These are phyloP conservation scores for Spodoptera frugiperda DNA, from an alignment of 1,140 invertebrate species.

Conservation along the genomic window DNA sequence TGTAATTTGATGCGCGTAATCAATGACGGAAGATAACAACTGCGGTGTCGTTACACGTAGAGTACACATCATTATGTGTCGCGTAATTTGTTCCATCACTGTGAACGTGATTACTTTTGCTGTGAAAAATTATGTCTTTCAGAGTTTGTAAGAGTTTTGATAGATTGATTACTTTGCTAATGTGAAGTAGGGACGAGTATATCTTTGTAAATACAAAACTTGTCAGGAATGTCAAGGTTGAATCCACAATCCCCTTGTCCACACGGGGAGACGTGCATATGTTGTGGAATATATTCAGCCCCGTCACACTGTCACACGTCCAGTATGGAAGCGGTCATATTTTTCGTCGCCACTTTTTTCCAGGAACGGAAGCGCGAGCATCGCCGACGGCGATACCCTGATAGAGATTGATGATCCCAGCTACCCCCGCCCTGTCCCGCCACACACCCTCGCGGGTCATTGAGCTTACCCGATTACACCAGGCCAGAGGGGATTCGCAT, in stretches of 20 bases:
- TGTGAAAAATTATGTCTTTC: too few relatives aligned
- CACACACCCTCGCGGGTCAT: constrained; percentile 62
- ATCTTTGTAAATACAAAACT: not conserved
- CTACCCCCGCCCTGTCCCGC: constrained; percentile 43
- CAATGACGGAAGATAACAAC: constrained; percentile 51
- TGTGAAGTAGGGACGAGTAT: not conserved
- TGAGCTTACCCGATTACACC: constrained; percentile 73
- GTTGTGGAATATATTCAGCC: constrained; percentile 52
- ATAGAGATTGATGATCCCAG: constrained; percentile 79
- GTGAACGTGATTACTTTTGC: not conserved
- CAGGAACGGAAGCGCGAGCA: constrained; percentile 52
- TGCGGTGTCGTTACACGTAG: not conserved
- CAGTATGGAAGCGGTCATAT: constrained; percentile 67
- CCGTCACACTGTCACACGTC: constrained; percentile 53
- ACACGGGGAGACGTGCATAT: constrained; percentile 23
- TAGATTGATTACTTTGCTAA: not conserved
- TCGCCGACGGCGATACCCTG: constrained; percentile 59
- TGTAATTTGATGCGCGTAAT: constrained; percentile 61
- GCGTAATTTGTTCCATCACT: not conserved
- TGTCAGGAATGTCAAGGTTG: constrained; percentile 14
- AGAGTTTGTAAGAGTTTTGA: not conserved
- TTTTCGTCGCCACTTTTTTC: constrained; percentile 69
- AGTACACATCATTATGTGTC: not conserved
- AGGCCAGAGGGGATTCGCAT: constrained; percentile 73
- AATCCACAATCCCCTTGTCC: constrained; percentile 20